Conservation (phyloP, 2,888 invertebrate genomes). For the Cordilura impudica region DNA sequence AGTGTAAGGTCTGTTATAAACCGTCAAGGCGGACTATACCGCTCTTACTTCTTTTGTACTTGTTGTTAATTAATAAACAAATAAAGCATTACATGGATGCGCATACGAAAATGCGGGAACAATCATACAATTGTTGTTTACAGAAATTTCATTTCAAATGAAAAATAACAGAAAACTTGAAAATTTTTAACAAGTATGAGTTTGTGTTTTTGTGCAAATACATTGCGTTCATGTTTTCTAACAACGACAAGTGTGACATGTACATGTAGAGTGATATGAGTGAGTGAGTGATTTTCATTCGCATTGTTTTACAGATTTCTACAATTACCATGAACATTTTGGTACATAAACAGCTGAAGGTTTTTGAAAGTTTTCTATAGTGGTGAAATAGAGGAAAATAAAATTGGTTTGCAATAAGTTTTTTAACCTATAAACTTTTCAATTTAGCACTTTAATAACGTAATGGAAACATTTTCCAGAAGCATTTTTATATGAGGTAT, state of each 20-base stretch:
- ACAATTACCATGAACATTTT: neutral
- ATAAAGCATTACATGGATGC: constrained; percentile 33
- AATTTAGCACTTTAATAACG: no score
- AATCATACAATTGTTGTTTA: constrained; percentile 23
- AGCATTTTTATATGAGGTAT: no score
- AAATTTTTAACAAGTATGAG: constrained; percentile 24
- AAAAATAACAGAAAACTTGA: constrained; percentile 16
- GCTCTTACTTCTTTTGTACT: no score
- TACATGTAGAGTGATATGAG: neutral
- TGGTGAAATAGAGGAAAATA: neutral
- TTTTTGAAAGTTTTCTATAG: neutral
- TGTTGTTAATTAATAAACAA: constrained; percentile 40
- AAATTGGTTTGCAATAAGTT: no score
- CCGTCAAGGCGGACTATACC: no score
- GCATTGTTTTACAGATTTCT: neutral
- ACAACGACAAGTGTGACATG: constrained; percentile 11
- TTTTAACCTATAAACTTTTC: no score
- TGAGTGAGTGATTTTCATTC: neutral
- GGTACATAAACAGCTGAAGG: neutral
- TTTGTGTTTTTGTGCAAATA: constrained; percentile 23
- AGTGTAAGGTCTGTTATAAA: no score
- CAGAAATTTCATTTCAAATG: constrained; percentile 19
- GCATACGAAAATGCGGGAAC: constrained; percentile 18
- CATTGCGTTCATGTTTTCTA: constrained; percentile 14
- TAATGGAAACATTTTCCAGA: no score